These are phyloP conservation scores for Girardinichthys multiradiatus DNA, from an alignment of 2,113 vertebrate genomes.

Conservation along the genomic window DNA sequence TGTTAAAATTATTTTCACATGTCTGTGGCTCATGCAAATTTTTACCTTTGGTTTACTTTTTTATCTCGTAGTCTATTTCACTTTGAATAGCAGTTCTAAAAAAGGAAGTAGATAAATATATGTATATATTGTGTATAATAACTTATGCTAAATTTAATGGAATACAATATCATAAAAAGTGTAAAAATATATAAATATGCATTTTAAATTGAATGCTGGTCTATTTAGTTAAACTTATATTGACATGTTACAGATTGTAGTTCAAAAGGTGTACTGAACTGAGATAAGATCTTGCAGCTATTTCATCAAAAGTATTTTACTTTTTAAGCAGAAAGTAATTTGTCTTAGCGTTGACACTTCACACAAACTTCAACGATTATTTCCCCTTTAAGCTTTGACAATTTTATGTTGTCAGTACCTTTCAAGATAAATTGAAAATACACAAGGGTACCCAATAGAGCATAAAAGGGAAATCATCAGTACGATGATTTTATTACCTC, in stretches of 20 bases:
- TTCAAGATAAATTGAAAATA: not conserved
- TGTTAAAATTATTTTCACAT: not conserved
- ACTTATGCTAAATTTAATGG: too few species aligned
- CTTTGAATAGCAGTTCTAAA: too few species aligned
- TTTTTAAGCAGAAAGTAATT: not conserved
- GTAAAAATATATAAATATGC: too few species aligned
- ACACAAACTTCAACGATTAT: not conserved
- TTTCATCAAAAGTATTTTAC: not conserved
- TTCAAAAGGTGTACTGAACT: not conserved
- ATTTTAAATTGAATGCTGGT: not conserved
- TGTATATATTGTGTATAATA: too few species aligned
- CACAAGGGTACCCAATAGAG: not conserved
- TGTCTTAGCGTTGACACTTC: not conserved
- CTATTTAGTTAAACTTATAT: not conserved
- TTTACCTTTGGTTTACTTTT: too few species aligned
- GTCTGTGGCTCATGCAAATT: too few species aligned
- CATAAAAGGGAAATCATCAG: not conserved
- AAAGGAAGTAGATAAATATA: too few species aligned
- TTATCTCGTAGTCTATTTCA: too few species aligned
- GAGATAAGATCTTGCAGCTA: not conserved
- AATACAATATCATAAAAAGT: too few species aligned
- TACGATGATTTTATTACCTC: constrained; percentile 6
- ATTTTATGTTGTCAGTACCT: not conserved
- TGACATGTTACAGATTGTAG: not conserved
- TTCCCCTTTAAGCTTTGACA: not conserved